Percentiles rank a stretch among this genome's conserved stretches.
phyloP scores from a whole-genome alignment of 2,113 vertebrate species.

The Falco punctatus region DNA sequence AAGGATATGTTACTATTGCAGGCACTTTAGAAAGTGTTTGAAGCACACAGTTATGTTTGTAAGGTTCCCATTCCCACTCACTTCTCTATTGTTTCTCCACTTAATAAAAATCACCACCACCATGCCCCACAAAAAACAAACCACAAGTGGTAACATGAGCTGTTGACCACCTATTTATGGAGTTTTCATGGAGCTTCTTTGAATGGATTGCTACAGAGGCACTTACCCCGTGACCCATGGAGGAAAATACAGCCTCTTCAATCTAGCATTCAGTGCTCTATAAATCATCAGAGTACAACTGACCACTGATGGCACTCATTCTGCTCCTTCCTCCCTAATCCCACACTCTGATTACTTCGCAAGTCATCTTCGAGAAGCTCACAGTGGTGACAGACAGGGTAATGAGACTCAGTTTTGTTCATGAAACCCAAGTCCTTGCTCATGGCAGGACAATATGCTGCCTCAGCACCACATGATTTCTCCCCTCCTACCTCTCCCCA shows the following conservation, averaged over 20 bases:
- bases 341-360: background rate
- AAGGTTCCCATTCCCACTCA: background rate
- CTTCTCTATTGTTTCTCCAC: background rate
- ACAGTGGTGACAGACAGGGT: fast-evolving
- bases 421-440: background rate
- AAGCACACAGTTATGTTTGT: background rate
- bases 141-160: background rate
- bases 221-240: constrained; percentile 59
- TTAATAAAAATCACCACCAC: background rate
- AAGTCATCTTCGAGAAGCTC: background rate
- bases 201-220: background rate
- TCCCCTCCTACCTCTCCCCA: background rate
- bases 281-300: background rate
- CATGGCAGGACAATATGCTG: background rate
- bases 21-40: background rate
- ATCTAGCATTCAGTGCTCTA: background rate
- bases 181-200: background rate
- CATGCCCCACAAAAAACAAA: background rate
- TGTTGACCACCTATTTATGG: background rate
- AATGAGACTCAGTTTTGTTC: background rate
- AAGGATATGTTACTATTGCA: background rate
- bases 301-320: background rate
- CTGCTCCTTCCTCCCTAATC: background rate
- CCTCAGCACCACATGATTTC: constrained; percentile 27
- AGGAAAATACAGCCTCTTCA: constrained; percentile 11